Conservation (phyloP, 2,797 vertebrate genomes). For the Adrianichthys oophorus region DNA sequence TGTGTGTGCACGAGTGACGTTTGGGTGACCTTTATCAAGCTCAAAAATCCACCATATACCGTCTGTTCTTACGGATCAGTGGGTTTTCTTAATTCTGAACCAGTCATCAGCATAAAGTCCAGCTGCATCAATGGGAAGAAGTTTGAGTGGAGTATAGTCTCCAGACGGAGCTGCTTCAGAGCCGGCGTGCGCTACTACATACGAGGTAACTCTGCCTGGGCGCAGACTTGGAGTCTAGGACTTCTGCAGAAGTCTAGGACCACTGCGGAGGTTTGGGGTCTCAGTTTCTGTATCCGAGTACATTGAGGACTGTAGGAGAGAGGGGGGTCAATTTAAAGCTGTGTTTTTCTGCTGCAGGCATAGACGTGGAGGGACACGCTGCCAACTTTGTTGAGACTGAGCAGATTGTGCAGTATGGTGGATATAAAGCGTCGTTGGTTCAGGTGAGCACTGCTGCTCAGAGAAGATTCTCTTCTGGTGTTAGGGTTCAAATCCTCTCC, state of each 20-base stretch:
- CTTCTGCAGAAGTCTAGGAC: no score
- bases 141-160: conserved; percentile 93
- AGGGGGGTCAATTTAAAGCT: background rate
- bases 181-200: conserved; percentile 96
- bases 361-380: conserved; percentile 95
- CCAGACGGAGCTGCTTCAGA: conserved; percentile 94
- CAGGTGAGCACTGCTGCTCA: conserved; percentile 76
- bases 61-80: background rate
- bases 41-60: no score
- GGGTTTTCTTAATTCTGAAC: conserved; percentile 43
- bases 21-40: no score
- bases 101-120: conserved; percentile 89
- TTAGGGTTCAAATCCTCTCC: background rate
- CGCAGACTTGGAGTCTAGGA: no score
- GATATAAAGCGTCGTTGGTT: conserved; percentile 88
- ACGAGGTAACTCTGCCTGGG: conserved; percentile 79
- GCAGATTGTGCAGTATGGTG: conserved; percentile 89
- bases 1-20: no score
- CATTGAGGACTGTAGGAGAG: no score
- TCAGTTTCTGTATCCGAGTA: no score
- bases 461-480: no score
- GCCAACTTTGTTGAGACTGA: conserved; percentile 97
- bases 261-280: no score
- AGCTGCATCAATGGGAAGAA: conserved; percentile 90
- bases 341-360: conserved; percentile 75